phyloP scores from a whole-genome alignment of 2,113 vertebrate species.

The Dicrurus megarhynchus region DNA sequence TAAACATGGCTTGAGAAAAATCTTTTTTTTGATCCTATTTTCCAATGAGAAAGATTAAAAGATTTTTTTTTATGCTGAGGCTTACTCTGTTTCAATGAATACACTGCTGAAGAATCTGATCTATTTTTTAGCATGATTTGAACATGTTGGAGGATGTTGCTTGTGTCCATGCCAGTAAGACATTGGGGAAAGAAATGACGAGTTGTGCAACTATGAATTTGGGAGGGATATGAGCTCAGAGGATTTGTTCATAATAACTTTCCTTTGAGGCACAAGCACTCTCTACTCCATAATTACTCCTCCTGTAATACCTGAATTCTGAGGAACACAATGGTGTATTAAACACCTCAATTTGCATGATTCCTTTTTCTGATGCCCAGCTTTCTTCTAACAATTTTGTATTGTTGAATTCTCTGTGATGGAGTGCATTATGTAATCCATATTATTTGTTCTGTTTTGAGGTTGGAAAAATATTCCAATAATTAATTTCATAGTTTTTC shows the following conservation, averaged over 20 bases:
- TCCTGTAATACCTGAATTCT: not conserved
- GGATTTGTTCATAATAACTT: not conserved
- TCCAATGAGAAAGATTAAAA: not conserved
- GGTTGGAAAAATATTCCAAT: not conserved
- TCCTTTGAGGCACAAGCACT: not conserved
- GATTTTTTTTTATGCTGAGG: not conserved
- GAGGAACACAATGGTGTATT: not conserved
- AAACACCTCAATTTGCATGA: not conserved
- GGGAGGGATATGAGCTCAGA: not conserved
- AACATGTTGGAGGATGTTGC: not conserved
- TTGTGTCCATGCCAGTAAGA: not conserved
- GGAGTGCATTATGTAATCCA: not conserved
- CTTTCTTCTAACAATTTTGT: not conserved
- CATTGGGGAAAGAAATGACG: not conserved
- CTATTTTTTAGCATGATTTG: not conserved
- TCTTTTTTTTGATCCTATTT: not conserved
- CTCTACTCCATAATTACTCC: not conserved
- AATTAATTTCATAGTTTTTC: not conserved
- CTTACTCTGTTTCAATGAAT: not conserved
- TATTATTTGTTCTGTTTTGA: not conserved
- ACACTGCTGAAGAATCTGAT: not conserved
- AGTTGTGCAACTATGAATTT: not conserved
- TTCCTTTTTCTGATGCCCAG: not conserved
- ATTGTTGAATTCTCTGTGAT: not conserved
- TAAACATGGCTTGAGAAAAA: not conserved